Evolutionary conservation across 2,113 vertebrate species (phyloP), one percentile per base, ranked within the genome.

Genomic region (Melanotaenia duboulayi): DNA sequence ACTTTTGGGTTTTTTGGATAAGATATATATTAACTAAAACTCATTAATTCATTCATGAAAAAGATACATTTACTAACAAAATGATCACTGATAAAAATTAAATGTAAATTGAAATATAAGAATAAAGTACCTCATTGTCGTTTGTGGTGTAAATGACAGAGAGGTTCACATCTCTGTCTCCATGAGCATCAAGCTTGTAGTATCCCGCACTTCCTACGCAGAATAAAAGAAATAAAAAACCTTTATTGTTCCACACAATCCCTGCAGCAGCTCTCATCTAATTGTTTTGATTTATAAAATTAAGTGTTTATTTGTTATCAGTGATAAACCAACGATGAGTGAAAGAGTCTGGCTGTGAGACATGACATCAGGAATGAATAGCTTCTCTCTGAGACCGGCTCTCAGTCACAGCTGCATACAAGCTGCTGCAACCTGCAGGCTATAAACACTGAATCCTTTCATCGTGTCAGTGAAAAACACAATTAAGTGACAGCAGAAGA

Each of bases 141-240:
- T 42, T 59, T 1, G 80, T 82, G 74, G 95, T 95, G 81, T 97
- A 99, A 66, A 99, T 86, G 73, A 99, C 13, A 0, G 93, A 88
- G 76, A 98, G 84, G 8, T 87, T 94, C 49, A 73, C 88, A 60
- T 99, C 97, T 73, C 97, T 83, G 77, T 99, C 97, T 39, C 97
- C 97, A 60, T 80, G 60, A 32, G 85, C 32, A 65, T 99, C 97
- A 78, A 99, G 82, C 37, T 76, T 93, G 84, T 97, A 95, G 35
- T 81, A 83, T 66, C 96, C 96, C 2, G 52, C 42, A 8, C 75
- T 42, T 39, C 97, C 97, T 99, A 84, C 2, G 24, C 7, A 68
- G 20, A 76, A 42, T 35, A 74, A 0, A 44, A 69, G 6, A 11
- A 56, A 25, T 12, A 2, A 60, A 24, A 69, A 0, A 0, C 46